Evolutionary conservation across 2,113 vertebrate species (phyloP).

Genomic region (Ceyx melanurus): DNA sequence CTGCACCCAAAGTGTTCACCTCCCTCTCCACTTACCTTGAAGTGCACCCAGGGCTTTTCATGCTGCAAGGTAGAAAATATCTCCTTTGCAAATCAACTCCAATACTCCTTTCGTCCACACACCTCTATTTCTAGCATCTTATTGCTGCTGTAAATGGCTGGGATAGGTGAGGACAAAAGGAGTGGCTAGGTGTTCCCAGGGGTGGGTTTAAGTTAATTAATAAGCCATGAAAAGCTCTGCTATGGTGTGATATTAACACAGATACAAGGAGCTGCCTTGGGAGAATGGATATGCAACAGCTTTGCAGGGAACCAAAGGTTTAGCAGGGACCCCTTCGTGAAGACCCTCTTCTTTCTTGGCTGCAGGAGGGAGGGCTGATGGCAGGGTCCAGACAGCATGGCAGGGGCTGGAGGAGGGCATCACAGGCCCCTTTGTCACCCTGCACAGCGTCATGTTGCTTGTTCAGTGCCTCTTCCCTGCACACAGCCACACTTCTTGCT

Average conservation of each 20-base stretch:
- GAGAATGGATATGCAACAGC: accelerated
- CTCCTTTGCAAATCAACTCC: not conserved
- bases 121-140: not conserved
- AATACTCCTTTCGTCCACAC: accelerated
- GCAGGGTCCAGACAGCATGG: not conserved
- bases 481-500: accelerated
- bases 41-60: not conserved
- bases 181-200: not conserved
- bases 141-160: not conserved
- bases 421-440: accelerated
- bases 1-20: accelerated
- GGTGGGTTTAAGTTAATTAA: not conserved
- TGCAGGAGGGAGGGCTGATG: not conserved
- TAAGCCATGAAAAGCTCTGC: not conserved
- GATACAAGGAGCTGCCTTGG: not conserved
- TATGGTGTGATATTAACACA: not conserved
- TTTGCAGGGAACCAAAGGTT: not conserved
- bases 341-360: not conserved
- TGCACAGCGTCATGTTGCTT: accelerated
- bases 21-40: conserved; percentile 36
- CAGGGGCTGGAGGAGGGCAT: not conserved
- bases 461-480: not conserved
- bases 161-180: conserved; percentile 26
- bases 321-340: not conserved
- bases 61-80: not conserved